These are phyloP conservation scores for Enteromius treurensis DNA, from an alignment of 2,797 vertebrate genomes.

Conservation along the genomic window DNA sequence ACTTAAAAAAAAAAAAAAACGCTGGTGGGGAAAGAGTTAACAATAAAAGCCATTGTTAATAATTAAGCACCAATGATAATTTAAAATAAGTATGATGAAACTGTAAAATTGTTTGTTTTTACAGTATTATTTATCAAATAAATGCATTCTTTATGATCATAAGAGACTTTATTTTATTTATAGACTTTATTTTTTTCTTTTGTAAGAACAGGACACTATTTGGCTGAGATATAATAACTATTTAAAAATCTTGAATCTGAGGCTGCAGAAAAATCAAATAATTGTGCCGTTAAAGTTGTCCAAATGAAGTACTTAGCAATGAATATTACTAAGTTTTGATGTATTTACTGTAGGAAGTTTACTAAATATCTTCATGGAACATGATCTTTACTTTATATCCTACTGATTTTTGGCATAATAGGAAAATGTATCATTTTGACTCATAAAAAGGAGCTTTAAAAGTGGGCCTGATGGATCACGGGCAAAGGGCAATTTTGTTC, in stretches of 20 bases:
- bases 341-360: not conserved
- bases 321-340: not conserved
- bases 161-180: not conserved
- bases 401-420: not conserved
- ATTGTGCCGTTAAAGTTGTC: too few relatives aligned
- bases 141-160: not conserved
- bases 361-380: not conserved
- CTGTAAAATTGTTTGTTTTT: not conserved
- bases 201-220: too few relatives aligned
- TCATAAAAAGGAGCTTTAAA: not conserved
- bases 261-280: too few relatives aligned
- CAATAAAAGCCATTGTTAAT: not conserved
- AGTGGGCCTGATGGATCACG: constrained; percentile 23
- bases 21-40: not conserved
- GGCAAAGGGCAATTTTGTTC: constrained; percentile 55
- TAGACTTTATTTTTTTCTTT: too few relatives aligned
- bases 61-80: not conserved
- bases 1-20: too few relatives aligned
- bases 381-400: not conserved
- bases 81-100: not conserved
- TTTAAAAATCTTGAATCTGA: too few relatives aligned
- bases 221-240: too few relatives aligned
- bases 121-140: not conserved
- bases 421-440: not conserved
- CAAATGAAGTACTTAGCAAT: too few relatives aligned